Conservation (phyloP, 1,140 invertebrate genomes). For the Hycleus phaleratus region DNA sequence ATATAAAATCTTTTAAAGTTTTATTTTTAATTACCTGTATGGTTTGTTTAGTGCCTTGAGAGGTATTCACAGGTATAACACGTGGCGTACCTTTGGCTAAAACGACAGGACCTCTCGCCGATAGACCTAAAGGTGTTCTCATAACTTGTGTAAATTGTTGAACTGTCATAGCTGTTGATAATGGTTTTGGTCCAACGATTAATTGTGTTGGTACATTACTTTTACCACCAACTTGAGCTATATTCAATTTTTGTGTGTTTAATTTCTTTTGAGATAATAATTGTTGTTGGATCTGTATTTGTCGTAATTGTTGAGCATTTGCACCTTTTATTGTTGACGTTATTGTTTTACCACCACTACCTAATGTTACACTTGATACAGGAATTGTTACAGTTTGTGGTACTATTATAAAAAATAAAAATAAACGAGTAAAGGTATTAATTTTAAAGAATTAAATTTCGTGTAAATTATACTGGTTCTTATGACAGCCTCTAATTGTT, state of each 20-base stretch:
- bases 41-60: conserved; percentile 35
- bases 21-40: conserved; percentile 32
- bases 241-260: conserved; percentile 33
- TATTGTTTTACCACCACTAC: conserved; percentile 41
- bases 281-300: conserved; percentile 61
- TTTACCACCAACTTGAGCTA: conserved; percentile 41
- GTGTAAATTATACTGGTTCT: neutral
- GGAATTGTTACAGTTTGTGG: conserved; percentile 46
- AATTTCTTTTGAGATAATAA: conserved; percentile 54
- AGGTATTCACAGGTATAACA: conserved; percentile 38
- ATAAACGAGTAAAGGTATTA: neutral
- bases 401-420: conserved; percentile 11
- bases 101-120: conserved; percentile 33
- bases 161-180: conserved; percentile 59
- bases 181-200: conserved; percentile 55
- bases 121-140: conserved; percentile 49
- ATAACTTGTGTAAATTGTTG: conserved; percentile 74
- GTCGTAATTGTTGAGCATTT: conserved; percentile 57
- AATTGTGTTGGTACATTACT: conserved; percentile 49
- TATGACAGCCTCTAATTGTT: too few relatives aligned
- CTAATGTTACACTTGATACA: conserved; percentile 40
- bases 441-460: neutral
- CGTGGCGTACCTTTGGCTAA: conserved; percentile 34
- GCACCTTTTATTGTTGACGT: conserved; percentile 46
- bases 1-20: neutral